Conservation (phyloP, 2,113 vertebrate species). For the Zosterops hypoxanthus region DNA sequence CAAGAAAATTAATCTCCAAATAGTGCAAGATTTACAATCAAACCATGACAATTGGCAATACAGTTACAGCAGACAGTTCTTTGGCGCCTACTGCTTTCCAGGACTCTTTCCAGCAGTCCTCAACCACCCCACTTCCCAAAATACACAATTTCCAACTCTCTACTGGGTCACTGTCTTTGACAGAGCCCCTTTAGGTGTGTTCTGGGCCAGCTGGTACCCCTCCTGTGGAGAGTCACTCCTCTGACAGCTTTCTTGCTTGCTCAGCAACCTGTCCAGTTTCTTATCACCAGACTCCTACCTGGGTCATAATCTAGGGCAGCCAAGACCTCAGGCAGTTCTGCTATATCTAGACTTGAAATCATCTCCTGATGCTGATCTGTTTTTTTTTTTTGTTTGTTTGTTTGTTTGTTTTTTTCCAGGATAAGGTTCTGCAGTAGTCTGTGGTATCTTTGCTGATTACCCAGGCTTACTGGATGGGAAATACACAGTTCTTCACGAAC, state of each 20-base stretch:
- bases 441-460: not conserved
- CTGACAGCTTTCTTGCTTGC: conserved; percentile 18
- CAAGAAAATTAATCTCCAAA: not conserved
- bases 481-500: not conserved
- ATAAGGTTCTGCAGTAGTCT: not conserved
- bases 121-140: not conserved
- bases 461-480: not conserved
- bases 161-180: not conserved
- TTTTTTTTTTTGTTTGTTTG: not conserved
- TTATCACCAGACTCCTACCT: conserved; percentile 31
- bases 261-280: conserved; percentile 20
- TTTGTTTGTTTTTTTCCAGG: not conserved
- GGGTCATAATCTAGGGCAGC: conserved; percentile 17
- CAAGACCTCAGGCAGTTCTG: not conserved
- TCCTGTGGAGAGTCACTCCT: not conserved
- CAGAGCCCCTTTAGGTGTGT: not conserved
- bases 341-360: not conserved
- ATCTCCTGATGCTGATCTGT: not conserved
- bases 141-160: not conserved
- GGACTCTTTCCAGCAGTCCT: not conserved
- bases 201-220: not conserved
- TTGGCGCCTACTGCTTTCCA: not conserved
- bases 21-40: not conserved
- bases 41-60: not conserved
- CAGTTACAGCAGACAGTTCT: not conserved